Evolutionary conservation across 2,888 invertebrate species (phyloP).

Genomic region (Sesamia inferens): DNA sequence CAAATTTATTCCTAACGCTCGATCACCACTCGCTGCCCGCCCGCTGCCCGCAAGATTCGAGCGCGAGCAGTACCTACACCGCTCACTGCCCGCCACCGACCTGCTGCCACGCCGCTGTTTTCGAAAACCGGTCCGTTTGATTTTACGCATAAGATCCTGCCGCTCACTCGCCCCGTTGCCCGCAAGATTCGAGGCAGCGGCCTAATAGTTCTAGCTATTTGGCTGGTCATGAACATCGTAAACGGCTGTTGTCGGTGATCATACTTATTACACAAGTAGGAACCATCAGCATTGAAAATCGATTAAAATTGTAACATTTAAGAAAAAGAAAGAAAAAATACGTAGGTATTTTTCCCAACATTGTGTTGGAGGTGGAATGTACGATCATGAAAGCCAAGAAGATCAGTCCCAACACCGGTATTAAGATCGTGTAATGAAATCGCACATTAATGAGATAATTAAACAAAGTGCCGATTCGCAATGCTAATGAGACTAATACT

Average conservation of each 20-base stretch:
- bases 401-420: not conserved
- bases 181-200: too few relatives aligned
- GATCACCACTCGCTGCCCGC: too few relatives aligned
- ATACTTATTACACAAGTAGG: not conserved
- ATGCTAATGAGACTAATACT: constrained; percentile 62
- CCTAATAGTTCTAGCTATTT: too few relatives aligned
- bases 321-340: too few relatives aligned
- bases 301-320: not conserved
- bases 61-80: too few relatives aligned
- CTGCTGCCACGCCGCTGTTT: too few relatives aligned
- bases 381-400: constrained; percentile 4
- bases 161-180: too few relatives aligned
- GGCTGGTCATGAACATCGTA: not conserved
- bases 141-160: too few relatives aligned
- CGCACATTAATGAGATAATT: constrained; percentile 69
- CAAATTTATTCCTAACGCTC: too few relatives aligned
- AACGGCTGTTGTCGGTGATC: not conserved
- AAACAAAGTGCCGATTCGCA: constrained; percentile 71
- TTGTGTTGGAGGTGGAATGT: not conserved
- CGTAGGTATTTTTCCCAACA: not conserved
- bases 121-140: too few relatives aligned
- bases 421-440: constrained; percentile 26
- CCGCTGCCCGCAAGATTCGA: too few relatives aligned
- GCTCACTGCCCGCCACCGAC: too few relatives aligned
- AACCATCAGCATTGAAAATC: not conserved